Conservation (phyloP, 2,797 vertebrate species). For the Poeciliopsis infans region DNA sequence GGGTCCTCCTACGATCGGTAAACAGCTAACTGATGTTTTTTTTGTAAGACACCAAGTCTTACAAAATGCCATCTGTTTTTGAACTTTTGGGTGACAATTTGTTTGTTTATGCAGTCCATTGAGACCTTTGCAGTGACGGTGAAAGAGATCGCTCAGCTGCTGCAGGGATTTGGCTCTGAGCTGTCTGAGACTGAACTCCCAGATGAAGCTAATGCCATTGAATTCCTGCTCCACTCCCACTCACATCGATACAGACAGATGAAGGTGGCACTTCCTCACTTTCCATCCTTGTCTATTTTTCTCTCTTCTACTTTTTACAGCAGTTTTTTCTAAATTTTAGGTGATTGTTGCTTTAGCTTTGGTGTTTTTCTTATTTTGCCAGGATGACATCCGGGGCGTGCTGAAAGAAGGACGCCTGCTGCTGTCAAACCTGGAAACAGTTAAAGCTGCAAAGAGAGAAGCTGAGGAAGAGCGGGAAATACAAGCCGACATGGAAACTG, state of each 20-base stretch:
- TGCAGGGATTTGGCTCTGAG: conserved; percentile 94
- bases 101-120: conserved; percentile 84
- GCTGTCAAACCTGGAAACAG: conserved; percentile 86
- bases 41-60: neutral
- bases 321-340: neutral
- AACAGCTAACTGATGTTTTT: neutral
- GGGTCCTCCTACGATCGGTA: conserved; percentile 94
- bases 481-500: conserved; percentile 88
- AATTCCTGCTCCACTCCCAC: conserved; percentile 88
- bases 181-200: conserved; percentile 91
- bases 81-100: conserved; percentile 6
- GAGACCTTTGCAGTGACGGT: conserved; percentile 96
- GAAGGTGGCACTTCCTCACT: conserved; percentile 81
- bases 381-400: conserved; percentile 90
- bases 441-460: conserved; percentile 76
- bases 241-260: conserved; percentile 89
- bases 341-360: neutral
- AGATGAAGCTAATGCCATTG: conserved; percentile 85
- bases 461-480: conserved; percentile 78
- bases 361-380: conserved; percentile 11
- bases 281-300: neutral
- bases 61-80: neutral
- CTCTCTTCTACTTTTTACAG: neutral
- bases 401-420: conserved; percentile 90
- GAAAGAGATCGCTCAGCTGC: conserved; percentile 94